A percentile compares a stretch with the other conserved stretches of the same genome.
These are phyloP conservation scores for Eupithecia vulgata DNA, from an alignment of 2,888 invertebrate species.

Conservation along the genomic window DNA sequence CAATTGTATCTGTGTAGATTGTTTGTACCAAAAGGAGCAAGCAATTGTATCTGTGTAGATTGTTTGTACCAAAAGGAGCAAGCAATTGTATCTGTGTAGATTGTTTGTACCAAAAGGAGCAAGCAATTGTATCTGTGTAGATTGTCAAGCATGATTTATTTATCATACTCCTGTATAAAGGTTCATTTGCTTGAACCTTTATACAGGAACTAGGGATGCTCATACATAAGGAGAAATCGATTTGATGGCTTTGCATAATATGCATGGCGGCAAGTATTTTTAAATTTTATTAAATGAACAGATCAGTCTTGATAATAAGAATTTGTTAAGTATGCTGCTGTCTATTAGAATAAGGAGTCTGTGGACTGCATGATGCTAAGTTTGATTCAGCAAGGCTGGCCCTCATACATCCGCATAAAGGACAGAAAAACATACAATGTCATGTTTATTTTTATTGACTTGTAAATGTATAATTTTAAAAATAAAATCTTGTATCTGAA, in stretches of 20 bases:
- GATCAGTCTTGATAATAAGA: too few species aligned
- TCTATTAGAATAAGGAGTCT: not conserved
- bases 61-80: not conserved
- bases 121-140: too few species aligned
- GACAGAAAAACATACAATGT: not conserved
- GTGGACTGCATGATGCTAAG: not conserved
- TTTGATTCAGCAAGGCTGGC: not conserved
- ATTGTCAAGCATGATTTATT: not conserved
- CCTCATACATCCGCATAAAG: not conserved
- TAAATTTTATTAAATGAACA: not conserved
- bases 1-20: not conserved
- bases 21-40: too few species aligned
- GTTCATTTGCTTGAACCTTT: too few species aligned
- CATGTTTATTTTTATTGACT: too few species aligned
- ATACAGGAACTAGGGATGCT: not conserved
- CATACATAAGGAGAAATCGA: not conserved
- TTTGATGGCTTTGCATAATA: not conserved
- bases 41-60: too few species aligned
- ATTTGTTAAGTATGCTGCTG: not conserved
- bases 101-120: too few species aligned
- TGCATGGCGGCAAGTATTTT: not conserved
- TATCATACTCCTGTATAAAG: not conserved
- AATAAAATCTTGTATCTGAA: too few species aligned
- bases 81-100: not conserved
- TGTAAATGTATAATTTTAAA: too few species aligned